Percentiles rank a stretch among this genome's conserved stretches.
Evolutionary conservation across 1,140 invertebrate genomes (phyloP).

Genomic region (Cyclina sinensis): DNA sequence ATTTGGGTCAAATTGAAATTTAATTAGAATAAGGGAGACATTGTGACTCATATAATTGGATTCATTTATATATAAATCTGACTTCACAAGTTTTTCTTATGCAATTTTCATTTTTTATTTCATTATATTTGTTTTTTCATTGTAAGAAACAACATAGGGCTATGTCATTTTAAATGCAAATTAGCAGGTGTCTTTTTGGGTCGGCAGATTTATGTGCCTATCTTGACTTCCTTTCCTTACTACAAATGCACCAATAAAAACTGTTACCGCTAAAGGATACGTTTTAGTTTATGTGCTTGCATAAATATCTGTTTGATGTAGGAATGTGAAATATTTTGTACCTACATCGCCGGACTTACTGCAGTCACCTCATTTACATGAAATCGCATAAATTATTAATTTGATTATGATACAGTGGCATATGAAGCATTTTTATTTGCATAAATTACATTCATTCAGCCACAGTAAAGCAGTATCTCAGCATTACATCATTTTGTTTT

Average conservation of each 20-base stretch:
- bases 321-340: constrained; percentile 14
- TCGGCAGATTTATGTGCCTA: not conserved
- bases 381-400: constrained; percentile 31
- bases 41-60: too few relatives aligned
- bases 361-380: constrained; percentile 2
- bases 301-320: constrained; percentile 36
- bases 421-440: constrained; percentile 4
- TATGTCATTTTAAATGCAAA: not conserved
- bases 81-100: too few relatives aligned
- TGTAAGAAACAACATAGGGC: not conserved
- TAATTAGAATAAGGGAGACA: not conserved
- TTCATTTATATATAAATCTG: too few relatives aligned
- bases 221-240: not conserved
- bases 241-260: not conserved
- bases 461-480: not conserved
- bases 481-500: not conserved
- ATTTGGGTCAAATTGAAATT: not conserved
- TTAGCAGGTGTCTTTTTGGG: constrained; percentile 4
- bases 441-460: not conserved
- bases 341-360: not conserved
- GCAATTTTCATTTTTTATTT: too few relatives aligned
- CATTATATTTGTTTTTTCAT: too few relatives aligned
- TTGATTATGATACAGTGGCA: constrained; percentile 23
- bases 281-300: not conserved
- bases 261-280: not conserved